phyloP scores from a whole-genome alignment of 2,888 invertebrate species.

The Parapristionchus giblindavisi region DNA sequence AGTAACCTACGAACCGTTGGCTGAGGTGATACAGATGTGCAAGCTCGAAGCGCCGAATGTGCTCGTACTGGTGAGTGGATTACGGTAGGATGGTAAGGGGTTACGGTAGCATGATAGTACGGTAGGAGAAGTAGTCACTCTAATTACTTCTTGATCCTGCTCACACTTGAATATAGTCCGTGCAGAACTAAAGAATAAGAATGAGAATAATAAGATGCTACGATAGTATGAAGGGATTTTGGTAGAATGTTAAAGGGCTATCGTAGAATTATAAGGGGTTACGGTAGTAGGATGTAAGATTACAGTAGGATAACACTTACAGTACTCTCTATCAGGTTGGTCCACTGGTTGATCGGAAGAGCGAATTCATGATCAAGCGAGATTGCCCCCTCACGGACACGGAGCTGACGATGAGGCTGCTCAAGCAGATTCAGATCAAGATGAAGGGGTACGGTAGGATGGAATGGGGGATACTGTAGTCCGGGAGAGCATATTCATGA shows the following conservation, averaged over 20 bases:
- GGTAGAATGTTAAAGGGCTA: too few relatives aligned
- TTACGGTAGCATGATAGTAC: too few relatives aligned
- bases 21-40: slow-evolving; percentile 3
- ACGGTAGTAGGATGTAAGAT: too few relatives aligned
- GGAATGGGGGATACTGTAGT: not conserved
- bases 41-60: not conserved
- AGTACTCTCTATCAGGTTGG: not conserved
- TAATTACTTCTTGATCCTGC: too few relatives aligned
- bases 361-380: not conserved
- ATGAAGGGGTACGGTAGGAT: slow-evolving; percentile 29
- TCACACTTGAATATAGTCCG: too few relatives aligned
- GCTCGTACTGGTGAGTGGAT: slow-evolving; percentile 24
- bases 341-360: slow-evolving; percentile 23
- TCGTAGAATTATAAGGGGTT: too few relatives aligned
- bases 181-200: too few relatives aligned
- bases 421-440: not conserved
- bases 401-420: not conserved
- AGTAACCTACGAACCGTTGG: slow-evolving; percentile 28
- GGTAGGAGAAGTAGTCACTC: too few relatives aligned
- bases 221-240: too few relatives aligned
- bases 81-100: not conserved
- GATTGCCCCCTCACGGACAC: slow-evolving; percentile 11
- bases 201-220: too few relatives aligned
- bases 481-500: not conserved
- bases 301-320: too few relatives aligned